Evolutionary conservation across 1,140 invertebrate genomes (phyloP), one percentile per base, ranked within the genome.

Genomic region (Aphaenogaster rudis): DNA sequence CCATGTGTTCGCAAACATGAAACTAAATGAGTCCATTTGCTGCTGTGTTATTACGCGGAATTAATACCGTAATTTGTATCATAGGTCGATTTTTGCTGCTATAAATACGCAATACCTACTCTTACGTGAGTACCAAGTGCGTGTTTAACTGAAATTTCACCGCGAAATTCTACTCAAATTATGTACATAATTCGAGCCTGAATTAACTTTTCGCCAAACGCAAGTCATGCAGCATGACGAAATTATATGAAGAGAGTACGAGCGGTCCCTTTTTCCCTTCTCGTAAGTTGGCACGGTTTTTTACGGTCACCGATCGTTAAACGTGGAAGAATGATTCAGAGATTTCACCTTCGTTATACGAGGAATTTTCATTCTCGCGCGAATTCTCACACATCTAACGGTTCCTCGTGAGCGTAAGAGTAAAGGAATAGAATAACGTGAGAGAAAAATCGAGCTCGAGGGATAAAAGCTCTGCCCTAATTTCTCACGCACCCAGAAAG

Each of bases 61-160:
- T 84, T 84, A 84, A 84, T 84, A 84, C 4, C 45, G n/a, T 63
- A 82, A 82, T 82, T 82, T 82, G 69, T 61, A 76, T 84, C 69
- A 42, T 39, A 42, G 42, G n/a, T 17, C 42, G 42, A 74, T 74
- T 74, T 82, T 74, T 61, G 28, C 17, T 7, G 39, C 39, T 42
- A 17, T 9, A 33, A 71, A 57, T 50, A 7, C 42, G 42, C 54
- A 50, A 74, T 28, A 76, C 61, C n/a, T n/a, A 36, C 33, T 42
- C 69, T 61, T 61, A 61, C 21, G 39, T 21, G 36, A 21, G 4
- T 39, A 28, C 11, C 21, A 45, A 59, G 39, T 42, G 11, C 67
- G 42, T 52, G 42, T 36, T 82, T 74, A 57, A 72, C 8, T 59
- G 28, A 74, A 59, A 82, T 82, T 74, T 39, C 54, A 50, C 28